Evolutionary conservation across 2,797 vertebrate species (phyloP), one percentile per base, ranked within the genome.

Genomic region (Danio jaintianensis): DNA sequence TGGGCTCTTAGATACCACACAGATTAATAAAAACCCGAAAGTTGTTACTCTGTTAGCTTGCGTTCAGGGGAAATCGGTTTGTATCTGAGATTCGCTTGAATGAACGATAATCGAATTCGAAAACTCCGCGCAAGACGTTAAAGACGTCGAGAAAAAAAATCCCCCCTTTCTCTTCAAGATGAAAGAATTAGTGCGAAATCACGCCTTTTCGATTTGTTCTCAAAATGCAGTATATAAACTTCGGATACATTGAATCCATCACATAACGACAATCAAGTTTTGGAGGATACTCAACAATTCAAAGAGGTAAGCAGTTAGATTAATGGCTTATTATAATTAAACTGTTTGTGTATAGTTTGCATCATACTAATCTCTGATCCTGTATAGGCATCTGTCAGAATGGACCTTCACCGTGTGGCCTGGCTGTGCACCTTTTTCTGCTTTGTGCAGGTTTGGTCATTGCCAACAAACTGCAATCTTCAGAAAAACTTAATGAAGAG

Each of bases 391-490:
- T 78, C 47, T 40, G 1, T 16, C 56, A 84, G 4, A 61, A 88
- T 88, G 85, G 61, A 40, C 3, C 22, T 83, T 61, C 42, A 59
- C 29, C 12, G 20, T 55, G 53, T 66, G 36, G 58, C 73, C 43
- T 86, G 64, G 80, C 6, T 86, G 61, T 72, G 77, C 72, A 45
- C 66, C 13, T 3, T 82, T 9, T 18, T 82, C 62, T 86, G 80
- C 72, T 48, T 77, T 45, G 75, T 15, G 6, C 73, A 61, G 4
- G 79, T 85, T 2, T 55, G 16, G 20, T 47, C 82, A 0, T 11
- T 61, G 45, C 84, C 87, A 6, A 81, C 64, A 7, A 72, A 13
- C 18, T 88, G 87, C 64, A 9, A 36, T n/a, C 48, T 86, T 13
- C 69, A 80, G 2, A 78, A 62, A 55, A 18, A 20, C 8, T 43